Evolutionary conservation across 2,113 vertebrate species (phyloP), one percentile per base, ranked within the genome.

Genomic region (Australoheros scitulus): DNA sequence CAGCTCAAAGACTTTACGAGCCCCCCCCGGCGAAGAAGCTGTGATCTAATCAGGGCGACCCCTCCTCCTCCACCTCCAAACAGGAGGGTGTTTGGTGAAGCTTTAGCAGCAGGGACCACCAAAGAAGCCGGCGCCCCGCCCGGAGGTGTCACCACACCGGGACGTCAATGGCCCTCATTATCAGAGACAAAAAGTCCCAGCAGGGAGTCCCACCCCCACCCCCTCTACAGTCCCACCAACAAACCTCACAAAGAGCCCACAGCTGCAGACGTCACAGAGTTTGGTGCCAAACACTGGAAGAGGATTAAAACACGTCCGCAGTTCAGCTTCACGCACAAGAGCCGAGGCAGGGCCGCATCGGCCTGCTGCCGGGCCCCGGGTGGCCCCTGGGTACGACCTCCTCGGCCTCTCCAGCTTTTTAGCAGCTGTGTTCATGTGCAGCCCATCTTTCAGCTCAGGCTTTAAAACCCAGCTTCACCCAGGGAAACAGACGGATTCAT

Each of bases 101-200:
- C 1, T 76, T 83, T 70, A 76, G 84, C 55, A 60, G 60, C 55
- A 36, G 29, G 61, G 92, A 91, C 91, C 93, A 93, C 88, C 91
- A 88, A 90, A 61, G 84, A 87, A 91, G 87, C 2, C 13, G 52
- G 57, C 10, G 59, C 50, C 13, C 74, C 52, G n/a, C 87, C 77
- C 36, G 18, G 61, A 83, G 77, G 78, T 85, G 90, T 90, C 82
- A 68, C 61, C 81, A 77, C 82, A 89, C 24, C 3, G 17, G 61
- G 84, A 76, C 29, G 26, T 76, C 87, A 3, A 22, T 17, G 13
- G 47, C 22, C 79, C 77, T 57, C 76, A 18, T 85, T 75, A 83
- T 18, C 47, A 52, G 32, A 79, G 77, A 90, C 92, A 90, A 83
- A 88, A 76, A 60, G 18, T 3, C 77, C 26, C 87, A 63, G 88